These are phyloP conservation scores for Nasonia vitripennis DNA, from an alignment of 1,140 invertebrate species.

Conservation along the genomic window DNA sequence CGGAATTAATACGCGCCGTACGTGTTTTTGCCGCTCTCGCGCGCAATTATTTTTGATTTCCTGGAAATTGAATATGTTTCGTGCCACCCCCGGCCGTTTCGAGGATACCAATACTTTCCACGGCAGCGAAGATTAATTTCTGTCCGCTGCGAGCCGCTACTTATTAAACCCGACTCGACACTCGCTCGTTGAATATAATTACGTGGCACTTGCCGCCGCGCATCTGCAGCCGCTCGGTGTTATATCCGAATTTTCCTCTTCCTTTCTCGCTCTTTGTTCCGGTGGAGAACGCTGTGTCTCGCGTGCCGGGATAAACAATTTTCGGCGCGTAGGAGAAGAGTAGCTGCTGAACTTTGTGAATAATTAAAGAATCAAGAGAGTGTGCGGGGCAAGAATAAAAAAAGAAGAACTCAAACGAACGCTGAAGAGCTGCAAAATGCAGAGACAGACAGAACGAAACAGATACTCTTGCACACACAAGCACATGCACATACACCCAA, in stretches of 20 bases:
- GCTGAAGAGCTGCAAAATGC: constrained; percentile 16
- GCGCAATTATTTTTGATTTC: constrained; percentile 11
- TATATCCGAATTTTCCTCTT: no score
- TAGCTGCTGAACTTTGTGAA: neutral
- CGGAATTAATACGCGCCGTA: neutral
- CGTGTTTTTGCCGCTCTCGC: neutral
- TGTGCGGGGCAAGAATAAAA: neutral
- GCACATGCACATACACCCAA: neutral
- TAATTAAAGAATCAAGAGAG: constrained; percentile 22
- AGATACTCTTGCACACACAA: neutral
- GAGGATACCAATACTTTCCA: neutral
- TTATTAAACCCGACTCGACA: no score
- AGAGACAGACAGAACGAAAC: neutral
- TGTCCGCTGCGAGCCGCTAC: no score
- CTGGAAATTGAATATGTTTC: constrained; percentile 11
- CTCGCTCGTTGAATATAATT: no score
- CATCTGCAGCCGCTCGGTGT: no score
- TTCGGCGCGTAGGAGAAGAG: neutral
- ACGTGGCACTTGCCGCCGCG: no score
- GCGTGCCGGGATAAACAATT: neutral
- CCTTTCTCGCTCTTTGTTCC: neutral
- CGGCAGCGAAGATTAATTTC: neutral
- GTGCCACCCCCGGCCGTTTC: neutral
- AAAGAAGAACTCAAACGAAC: neutral
- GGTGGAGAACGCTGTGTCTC: neutral